Conservation (phyloP, 1,140 invertebrate species). For the Leptopilina clavipes region DNA sequence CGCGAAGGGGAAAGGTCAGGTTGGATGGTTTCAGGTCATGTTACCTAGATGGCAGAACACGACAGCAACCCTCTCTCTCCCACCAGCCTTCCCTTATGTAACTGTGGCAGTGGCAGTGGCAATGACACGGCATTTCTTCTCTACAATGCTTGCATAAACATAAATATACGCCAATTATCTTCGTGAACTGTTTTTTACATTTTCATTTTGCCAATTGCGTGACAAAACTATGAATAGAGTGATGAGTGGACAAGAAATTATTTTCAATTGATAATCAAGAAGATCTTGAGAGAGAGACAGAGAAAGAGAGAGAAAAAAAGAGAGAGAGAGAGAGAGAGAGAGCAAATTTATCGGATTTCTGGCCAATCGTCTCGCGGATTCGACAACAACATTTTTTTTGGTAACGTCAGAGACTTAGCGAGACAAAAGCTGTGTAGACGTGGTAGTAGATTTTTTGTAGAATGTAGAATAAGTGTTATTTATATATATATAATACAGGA, state of each 20-base stretch:
- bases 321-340: not conserved
- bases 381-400: constrained; percentile 41
- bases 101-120: constrained; percentile 56
- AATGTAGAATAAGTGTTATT: constrained; percentile 21
- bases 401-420: constrained; percentile 50
- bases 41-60: constrained; percentile 57
- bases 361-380: constrained; percentile 33
- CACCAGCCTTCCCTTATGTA: not conserved
- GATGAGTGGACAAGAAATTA: not conserved
- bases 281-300: no score
- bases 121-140: constrained; percentile 50
- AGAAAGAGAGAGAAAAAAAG: not conserved
- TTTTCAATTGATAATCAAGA: not conserved
- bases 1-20: constrained; percentile 38
- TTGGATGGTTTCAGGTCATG: constrained; percentile 55
- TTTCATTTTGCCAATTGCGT: not conserved
- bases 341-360: not conserved
- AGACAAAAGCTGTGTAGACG: constrained; percentile 30
- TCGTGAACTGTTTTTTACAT: not conserved
- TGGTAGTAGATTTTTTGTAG: constrained; percentile 9
- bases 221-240: no score
- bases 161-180: not conserved
- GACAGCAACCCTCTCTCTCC: constrained; percentile 32
- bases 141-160: constrained; percentile 41
- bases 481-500: not conserved